These are phyloP conservation scores for Cataglyphis albicans DNA, from an alignment of 2,888 invertebrate species.

Conservation along the genomic window DNA sequence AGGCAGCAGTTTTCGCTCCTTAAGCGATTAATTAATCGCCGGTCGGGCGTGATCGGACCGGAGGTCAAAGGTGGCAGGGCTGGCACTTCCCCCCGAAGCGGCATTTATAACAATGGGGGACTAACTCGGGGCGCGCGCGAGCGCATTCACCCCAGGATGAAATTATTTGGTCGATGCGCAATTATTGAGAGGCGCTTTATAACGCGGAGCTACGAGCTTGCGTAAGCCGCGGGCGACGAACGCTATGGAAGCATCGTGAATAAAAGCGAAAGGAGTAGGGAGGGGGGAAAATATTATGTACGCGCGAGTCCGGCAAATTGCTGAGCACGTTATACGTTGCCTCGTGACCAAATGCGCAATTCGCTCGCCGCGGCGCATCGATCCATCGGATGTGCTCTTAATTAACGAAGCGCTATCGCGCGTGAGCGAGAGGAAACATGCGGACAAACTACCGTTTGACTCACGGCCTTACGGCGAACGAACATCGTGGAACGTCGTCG, in stretches of 20 bases:
- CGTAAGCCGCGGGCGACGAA: constrained; percentile 67
- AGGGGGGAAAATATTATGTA: constrained; percentile 58
- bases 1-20: constrained; percentile 55
- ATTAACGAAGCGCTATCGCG: constrained; percentile 30
- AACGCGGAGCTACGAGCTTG: constrained; percentile 63
- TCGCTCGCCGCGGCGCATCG: background rate
- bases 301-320: constrained; percentile 65
- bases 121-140: constrained; percentile 23
- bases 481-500: constrained; percentile 7
- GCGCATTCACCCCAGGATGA: constrained; percentile 60
- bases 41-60: constrained; percentile 67
- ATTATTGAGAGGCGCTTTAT: constrained; percentile 75
- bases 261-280: constrained; percentile 40
- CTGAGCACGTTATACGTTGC: constrained; percentile 34
- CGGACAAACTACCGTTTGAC: constrained; percentile 18
- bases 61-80: constrained; percentile 53
- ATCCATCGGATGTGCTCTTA: constrained; percentile 10
- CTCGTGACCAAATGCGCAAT: constrained; percentile 31
- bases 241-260: constrained; percentile 34
- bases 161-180: constrained; percentile 76
- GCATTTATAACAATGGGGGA: constrained; percentile 61
- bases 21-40: constrained; percentile 72
- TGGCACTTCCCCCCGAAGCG: constrained; percentile 30
- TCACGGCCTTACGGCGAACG: background rate
- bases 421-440: constrained; percentile 26